Percentiles rank a stretch among this genome's conserved stretches.
Evolutionary conservation across 2,113 vertebrate species (phyloP).

Genomic region (Chlorodrepanis virens): DNA sequence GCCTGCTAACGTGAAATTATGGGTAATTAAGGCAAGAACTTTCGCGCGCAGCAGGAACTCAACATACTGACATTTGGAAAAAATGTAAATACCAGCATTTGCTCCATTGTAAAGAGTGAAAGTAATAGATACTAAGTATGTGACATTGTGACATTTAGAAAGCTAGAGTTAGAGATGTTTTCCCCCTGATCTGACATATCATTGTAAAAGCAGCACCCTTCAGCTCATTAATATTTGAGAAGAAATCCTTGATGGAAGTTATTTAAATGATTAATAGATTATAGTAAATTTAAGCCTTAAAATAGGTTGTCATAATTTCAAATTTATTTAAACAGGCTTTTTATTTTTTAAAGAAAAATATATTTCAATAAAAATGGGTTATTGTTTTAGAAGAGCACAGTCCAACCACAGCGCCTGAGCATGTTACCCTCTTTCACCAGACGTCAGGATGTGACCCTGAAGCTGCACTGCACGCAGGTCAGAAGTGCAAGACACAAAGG

Average conservation of each 20-base stretch:
- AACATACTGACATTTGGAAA: constrained; percentile 44
- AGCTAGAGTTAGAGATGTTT: constrained; percentile 56
- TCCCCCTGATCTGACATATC: constrained; percentile 46
- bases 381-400: neutral
- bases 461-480: neutral
- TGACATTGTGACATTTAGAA: constrained; percentile 61
- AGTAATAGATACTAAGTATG: constrained; percentile 51
- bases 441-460: rapidly evolving
- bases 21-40: constrained; percentile 57
- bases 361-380: neutral
- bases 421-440: neutral
- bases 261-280: constrained; percentile 63
- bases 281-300: constrained; percentile 58
- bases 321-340: constrained; percentile 50
- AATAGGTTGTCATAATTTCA: constrained; percentile 59
- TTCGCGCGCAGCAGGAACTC: constrained; percentile 50
- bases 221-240: constrained; percentile 57
- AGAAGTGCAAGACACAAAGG: neutral
- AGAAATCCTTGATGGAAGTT: constrained; percentile 33
- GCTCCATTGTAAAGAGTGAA: constrained; percentile 47
- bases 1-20: constrained; percentile 47
- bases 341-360: constrained; percentile 21
- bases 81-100: constrained; percentile 61
- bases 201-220: constrained; percentile 44
- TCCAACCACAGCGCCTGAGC: neutral